These are phyloP conservation scores for Neofelis nebulosa DNA, from an alignment of 2,113 vertebrate genomes.

Conservation along the genomic window DNA sequence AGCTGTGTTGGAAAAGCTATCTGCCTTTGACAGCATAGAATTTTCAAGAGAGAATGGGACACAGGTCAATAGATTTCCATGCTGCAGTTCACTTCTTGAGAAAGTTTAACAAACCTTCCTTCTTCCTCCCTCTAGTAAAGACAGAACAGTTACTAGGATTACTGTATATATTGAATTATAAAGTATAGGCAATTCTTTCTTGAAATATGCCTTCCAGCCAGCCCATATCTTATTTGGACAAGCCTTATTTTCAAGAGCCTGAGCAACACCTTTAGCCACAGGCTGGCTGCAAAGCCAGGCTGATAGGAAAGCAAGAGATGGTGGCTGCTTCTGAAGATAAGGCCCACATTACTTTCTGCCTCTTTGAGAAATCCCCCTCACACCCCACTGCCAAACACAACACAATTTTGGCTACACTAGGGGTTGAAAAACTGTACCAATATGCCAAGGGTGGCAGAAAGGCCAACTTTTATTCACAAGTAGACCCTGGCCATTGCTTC, in stretches of 20 bases:
- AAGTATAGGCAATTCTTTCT: not conserved
- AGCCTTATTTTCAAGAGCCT: not conserved
- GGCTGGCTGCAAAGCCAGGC: not conserved
- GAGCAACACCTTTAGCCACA: not conserved
- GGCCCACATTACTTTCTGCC: not conserved
- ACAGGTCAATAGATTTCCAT: conserved; percentile 49
- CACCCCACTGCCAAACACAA: not conserved
- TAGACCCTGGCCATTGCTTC: not conserved
- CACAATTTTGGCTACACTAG: not conserved
- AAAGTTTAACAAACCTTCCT: conserved; percentile 29
- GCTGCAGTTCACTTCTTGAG: not conserved
- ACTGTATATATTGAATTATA: not conserved
- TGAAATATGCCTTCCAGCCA: not conserved
- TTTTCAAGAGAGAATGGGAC: conserved; percentile 54
- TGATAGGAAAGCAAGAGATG: not conserved
- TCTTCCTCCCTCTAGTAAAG: not conserved
- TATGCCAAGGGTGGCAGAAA: not conserved
- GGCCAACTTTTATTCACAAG: not conserved
- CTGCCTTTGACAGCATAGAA: conserved; percentile 55
- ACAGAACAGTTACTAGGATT: not conserved
- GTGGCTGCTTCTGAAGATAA: not conserved
- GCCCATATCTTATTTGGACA: not conserved
- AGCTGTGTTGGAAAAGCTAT: conserved; percentile 62
- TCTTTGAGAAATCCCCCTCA: not conserved
- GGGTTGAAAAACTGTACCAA: not conserved